Evolutionary conservation across 2,888 invertebrate species (phyloP).

Genomic region (Pyrgus malvae): DNA sequence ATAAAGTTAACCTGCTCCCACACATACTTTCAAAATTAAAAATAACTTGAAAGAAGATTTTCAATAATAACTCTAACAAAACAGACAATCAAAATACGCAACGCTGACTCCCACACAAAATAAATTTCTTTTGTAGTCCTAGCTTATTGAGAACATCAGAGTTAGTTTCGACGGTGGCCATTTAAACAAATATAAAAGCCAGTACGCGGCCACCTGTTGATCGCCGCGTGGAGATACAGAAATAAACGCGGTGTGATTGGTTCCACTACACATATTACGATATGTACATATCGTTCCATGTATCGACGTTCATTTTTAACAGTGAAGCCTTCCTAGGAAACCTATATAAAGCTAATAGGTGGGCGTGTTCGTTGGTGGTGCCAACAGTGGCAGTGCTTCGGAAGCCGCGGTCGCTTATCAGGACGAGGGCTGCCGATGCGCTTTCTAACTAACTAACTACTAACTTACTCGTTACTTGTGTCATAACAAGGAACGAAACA

Average conservation of each 20-base stretch:
- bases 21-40: too few relatives aligned
- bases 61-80: not conserved
- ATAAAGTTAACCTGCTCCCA: too few relatives aligned
- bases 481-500: not conserved
- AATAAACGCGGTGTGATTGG: constrained; percentile 24
- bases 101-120: constrained; percentile 9
- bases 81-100: constrained; percentile 7
- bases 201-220: constrained; percentile 27
- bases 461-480: too few relatives aligned
- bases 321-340: constrained; percentile 21
- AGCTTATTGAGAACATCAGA: constrained; percentile 25
- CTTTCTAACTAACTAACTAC: constrained; percentile 15
- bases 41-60: not conserved
- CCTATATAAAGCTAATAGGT: constrained; percentile 24
- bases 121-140: constrained; percentile 26
- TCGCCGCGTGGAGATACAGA: constrained; percentile 23
- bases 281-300: not conserved
- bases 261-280: not conserved
- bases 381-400: constrained; percentile 19
- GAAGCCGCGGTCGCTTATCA: constrained; percentile 14
- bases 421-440: constrained; percentile 18
- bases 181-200: constrained; percentile 29
- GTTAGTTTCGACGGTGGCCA: constrained; percentile 28
- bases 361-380: constrained; percentile 13
- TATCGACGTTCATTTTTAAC: constrained; percentile 8